phyloP scores from a whole-genome alignment of 2,113 vertebrate genomes.

The Orthochromis malagaraziensis region DNA sequence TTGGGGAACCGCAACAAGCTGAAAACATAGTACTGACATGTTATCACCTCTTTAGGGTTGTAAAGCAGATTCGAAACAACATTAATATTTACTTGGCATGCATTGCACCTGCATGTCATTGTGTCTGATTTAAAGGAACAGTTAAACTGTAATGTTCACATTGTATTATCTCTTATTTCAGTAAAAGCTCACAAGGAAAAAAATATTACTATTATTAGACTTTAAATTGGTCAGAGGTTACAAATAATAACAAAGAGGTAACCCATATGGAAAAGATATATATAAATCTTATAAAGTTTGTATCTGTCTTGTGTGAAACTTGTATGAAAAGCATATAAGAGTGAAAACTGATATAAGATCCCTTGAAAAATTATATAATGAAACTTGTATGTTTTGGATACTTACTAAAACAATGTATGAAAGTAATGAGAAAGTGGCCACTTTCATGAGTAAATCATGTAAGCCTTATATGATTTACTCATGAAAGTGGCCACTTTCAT shows the following conservation, averaged over 20 bases:
- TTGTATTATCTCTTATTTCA: neutral
- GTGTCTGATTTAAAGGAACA: neutral
- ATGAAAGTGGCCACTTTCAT: too few relatives aligned
- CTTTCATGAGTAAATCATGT: too few relatives aligned
- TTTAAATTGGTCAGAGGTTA: neutral
- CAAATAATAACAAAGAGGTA: neutral
- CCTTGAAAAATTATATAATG: too few relatives aligned
- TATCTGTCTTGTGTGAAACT: too few relatives aligned
- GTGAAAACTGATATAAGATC: too few relatives aligned
- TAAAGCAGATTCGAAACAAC: neutral
- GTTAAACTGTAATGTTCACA: neutral
- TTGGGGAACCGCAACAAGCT: neutral
- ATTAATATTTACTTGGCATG: neutral
- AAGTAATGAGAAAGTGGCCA: too few relatives aligned
- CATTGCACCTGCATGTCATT: neutral
- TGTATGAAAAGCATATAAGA: too few relatives aligned
- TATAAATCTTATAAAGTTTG: too few relatives aligned
- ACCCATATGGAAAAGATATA: too few relatives aligned
- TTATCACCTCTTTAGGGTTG: neutral
- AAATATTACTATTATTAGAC: neutral
- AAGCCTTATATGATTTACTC: too few relatives aligned
- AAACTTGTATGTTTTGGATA: too few relatives aligned
- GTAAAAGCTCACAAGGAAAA: neutral
- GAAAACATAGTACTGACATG: neutral
- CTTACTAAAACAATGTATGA: too few relatives aligned